Evolutionary conservation across 2,113 vertebrate species (phyloP).

Genomic region (Sander vitreus): DNA sequence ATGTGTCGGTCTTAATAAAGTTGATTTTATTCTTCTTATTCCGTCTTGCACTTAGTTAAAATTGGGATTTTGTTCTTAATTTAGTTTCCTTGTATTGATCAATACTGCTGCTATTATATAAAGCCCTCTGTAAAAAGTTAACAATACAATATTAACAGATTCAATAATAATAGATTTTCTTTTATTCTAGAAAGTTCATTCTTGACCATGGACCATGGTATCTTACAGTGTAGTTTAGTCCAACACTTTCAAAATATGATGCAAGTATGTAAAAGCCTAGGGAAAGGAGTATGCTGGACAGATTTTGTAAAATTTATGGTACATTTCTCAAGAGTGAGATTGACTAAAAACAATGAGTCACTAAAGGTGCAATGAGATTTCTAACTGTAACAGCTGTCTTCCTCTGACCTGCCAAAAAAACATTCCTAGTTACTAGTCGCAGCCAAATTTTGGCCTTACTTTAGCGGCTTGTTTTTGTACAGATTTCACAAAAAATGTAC

Average conservation of each 20-base stretch:
- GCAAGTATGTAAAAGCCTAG: background rate
- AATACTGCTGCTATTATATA: too few species aligned
- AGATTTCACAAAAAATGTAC: background rate
- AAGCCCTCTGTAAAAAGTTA: too few species aligned
- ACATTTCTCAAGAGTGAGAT: background rate
- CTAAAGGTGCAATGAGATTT: constrained; percentile 15
- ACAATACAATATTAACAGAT: background rate
- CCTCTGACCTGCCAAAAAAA: constrained; percentile 18
- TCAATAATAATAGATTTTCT: background rate
- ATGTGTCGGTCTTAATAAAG: background rate
- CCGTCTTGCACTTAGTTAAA: background rate
- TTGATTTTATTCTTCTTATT: background rate
- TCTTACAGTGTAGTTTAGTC: background rate
- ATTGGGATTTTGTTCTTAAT: background rate
- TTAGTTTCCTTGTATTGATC: too few species aligned
- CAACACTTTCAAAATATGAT: background rate
- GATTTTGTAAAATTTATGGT: background rate
- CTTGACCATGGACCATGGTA: background rate
- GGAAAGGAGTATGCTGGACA: background rate
- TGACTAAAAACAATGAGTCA: constrained; percentile 15
- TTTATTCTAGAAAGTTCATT: background rate
- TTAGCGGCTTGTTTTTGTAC: background rate
- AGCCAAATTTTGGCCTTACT: background rate
- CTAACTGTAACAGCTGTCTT: constrained; percentile 19
- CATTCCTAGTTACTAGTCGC: background rate